Base-by-base conservation (phyloP, 2,113 vertebrate genomes). In the Oncorhynchus clarkii region DNA sequence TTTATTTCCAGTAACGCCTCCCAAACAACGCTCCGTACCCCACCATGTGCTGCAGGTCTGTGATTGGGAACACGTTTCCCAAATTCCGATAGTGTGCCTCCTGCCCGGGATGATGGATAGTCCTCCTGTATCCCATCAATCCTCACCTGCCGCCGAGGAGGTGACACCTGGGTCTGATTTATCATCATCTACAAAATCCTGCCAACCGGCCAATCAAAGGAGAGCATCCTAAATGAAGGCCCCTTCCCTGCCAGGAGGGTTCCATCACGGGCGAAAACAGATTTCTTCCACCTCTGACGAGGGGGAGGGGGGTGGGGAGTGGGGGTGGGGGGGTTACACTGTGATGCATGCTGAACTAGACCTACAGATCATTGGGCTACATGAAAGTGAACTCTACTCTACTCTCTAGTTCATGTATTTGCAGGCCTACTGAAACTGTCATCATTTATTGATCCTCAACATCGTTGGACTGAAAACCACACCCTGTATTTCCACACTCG, bases 1-100 rank as follows among this genome's bases (percentile, higher is more conserved):
- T 97, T 96, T 97, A 99, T 99, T 98, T 98, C 97, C 95, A 95
- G 96, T 96, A 96, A 96, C 92, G 86, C 92, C 93, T 95, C 90
- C 79, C 95, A 96, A 97, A 97, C 95, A 94, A 94, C 94, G 79
- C 89, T 94, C 94, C 93, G 95, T 95, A 96, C 95, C 87, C 93
- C 94, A 91, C 94, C 93, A 94, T 93, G 96, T 94, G 95, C 94
- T 92, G 93, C 94, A 93, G 95, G 95, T 89, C 87, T 95, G 95
- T 97, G 98, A 97, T 96, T 94, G 94, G 96, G 96, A 99, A 93
- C 96, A 98, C 96, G 94, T 96, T 96, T 95, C 96, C 96, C 94
- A 96, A 97, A 98, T 98, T 98, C 96, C 95, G 88, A 96, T 98
- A 96, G 93, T 93, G 91, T 95, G 92, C 95, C 95, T 95, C 95